Base-by-base conservation (phyloP, 2,113 vertebrate species). In the Notarius lentiginosus region DNA sequence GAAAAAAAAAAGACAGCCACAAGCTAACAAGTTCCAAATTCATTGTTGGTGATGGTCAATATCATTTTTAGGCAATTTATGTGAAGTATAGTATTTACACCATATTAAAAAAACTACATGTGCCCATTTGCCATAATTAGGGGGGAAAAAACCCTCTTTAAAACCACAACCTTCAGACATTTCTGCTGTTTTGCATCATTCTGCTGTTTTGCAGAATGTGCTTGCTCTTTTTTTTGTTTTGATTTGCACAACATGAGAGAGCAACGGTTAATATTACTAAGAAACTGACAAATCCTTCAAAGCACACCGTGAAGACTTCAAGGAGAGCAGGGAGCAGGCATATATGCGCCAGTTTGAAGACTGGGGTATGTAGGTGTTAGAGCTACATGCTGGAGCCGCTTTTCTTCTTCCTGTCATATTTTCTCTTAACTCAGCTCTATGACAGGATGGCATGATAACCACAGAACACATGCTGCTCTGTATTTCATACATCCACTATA, bases 391-490 rank as follows among this genome's bases (percentile, higher is more conserved):
- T 61, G 83, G 65, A 55, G 73, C 27, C 53, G 58, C n/a, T 10
- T 30, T 87, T 87, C 86, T 70, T 60, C 68, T 90, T 87, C 85
- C 85, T 87, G 77, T 79, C 75, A 89, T 90, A 86, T 90, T 90
- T 91, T 90, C 86, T 84, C 89, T 84, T 30, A 61, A 79, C 87
- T 76, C 34, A 86, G 41, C 60, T 82, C 55, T 9, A 80, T 61
- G 68, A 73, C 82, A 88, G 70, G 77, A 87, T 86, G 73, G 49
- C 61, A 82, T 30, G 63, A 24, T 73, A 88, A 87, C 87, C 89
- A 87, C 89, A 88, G 24, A 72, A 86, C 47, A 87, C 84, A 73
- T 89, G 51, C 79, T 30, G 41, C 55, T 93, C 91, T 85, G 34
- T 70, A 84, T 84, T 83, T 83, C 66, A 86, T 90, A 66, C 27